These are phyloP conservation scores for Phylloscopus trochilus DNA, from an alignment of 2,113 vertebrate genomes.

Conservation along the genomic window DNA sequence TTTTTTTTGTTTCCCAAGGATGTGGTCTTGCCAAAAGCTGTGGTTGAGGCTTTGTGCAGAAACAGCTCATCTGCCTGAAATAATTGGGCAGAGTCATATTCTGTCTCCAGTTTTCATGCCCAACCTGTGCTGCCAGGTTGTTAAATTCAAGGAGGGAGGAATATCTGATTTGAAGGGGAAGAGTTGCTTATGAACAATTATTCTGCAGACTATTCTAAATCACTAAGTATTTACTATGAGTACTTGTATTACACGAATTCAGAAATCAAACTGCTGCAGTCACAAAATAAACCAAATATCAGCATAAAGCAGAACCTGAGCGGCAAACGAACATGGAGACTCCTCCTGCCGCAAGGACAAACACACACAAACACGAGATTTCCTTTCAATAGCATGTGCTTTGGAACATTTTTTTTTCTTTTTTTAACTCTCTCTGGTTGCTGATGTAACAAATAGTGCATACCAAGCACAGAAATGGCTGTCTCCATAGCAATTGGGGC, in stretches of 20 bases:
- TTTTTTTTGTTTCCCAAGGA: background rate
- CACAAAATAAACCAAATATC: background rate
- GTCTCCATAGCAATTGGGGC: constrained; percentile 80
- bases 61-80: background rate
- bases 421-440: constrained; percentile 47
- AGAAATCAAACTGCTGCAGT: background rate
- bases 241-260: background rate
- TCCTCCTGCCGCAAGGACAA: background rate
- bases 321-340: background rate
- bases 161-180: background rate
- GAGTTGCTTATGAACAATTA: background rate
- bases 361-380: background rate
- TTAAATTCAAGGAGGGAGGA: background rate
- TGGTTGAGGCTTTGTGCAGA: background rate
- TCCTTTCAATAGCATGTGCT: background rate
- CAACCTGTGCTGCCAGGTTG: background rate
- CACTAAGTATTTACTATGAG: background rate
- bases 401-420: constrained; percentile 24
- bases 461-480: constrained; percentile 72
- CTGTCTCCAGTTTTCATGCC: background rate
- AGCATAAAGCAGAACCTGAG: background rate
- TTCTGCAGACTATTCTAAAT: background rate
- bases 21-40: background rate
- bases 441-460: constrained; percentile 74
- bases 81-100: background rate